A percentile compares a stretch with the other conserved stretches of the same genome.
Evolutionary conservation across 2,888 invertebrate genomes (phyloP).

Genomic region (Drosophila limbata): DNA sequence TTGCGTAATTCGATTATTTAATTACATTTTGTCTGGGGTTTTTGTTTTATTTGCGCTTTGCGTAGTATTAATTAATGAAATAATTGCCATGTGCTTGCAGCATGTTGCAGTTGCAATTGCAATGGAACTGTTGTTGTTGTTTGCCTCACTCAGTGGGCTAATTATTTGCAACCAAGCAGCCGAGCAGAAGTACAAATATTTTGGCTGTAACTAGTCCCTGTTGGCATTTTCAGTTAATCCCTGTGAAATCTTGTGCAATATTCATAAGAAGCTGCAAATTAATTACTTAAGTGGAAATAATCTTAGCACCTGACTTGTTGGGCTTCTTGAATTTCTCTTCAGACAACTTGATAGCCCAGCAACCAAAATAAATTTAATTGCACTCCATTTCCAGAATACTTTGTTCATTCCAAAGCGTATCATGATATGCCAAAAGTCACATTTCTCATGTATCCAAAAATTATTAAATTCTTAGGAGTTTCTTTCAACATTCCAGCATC

Average conservation of each 20-base stretch:
- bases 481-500: neutral
- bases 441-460: neutral
- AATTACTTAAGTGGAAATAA: conserved; percentile 7
- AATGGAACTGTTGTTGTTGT: neutral
- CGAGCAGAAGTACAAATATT: neutral
- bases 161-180: conserved; percentile 11
- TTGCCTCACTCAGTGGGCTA: conserved; percentile 3
- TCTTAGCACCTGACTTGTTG: neutral
- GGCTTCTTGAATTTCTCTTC: neutral
- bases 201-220: neutral
- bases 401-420: neutral
- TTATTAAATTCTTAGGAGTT: neutral
- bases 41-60: conserved; percentile 57
- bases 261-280: neutral
- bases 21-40: conserved; percentile 70
- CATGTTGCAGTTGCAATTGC: conserved; percentile 10
- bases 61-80: conserved; percentile 77
- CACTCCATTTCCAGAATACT: neutral
- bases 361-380: neutral
- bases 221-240: neutral
- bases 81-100: conserved; percentile 55
- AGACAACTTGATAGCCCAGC: neutral
- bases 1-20: conserved; percentile 75
- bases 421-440: too few species aligned
- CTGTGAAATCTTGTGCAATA: neutral